Base-by-base conservation (phyloP, 2,113 vertebrate species). In the Chrysochloris asiatica region DNA sequence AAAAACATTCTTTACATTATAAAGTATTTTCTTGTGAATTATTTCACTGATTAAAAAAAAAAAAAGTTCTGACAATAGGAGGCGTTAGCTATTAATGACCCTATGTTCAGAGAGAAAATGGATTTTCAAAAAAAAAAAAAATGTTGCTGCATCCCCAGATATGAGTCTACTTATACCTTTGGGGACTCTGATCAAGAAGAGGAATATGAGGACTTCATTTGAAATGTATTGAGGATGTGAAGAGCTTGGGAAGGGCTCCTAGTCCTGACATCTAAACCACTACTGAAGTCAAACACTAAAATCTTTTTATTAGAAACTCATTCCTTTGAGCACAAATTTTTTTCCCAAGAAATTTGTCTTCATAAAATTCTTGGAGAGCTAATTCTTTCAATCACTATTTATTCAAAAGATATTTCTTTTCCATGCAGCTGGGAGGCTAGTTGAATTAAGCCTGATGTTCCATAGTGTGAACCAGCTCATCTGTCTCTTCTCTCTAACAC, bases 181-280 rank as follows among this genome's bases (percentile, higher is more conserved):
- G 11, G 14, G 6, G 17, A 4, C 54, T 6, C 6, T 0, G 3
- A 8, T 26, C 11, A 47, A 22, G 47, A 21, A 41, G 16, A 21
- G 24, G 61, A 4, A 7, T 5, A 0, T 1, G n/a, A 45, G 10
- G 19, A 10, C 26, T 28, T 54, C 8, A 0, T 0, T 8, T 17
- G 3, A 21, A 0, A 33, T 7, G 21, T 6, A 28, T 28, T 22
- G n/a, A 54, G 21, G 16, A 3, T 3, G 11, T 41, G 50, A 28
- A 28, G 73, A 47, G n/a, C 26, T 30, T 14, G 14, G 65, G 33
- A 26, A 52, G 3, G 30, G 14, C 6, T 38, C 9, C 3, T 3
- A 3, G 24, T 24, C 13, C 48, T 22, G 8, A 2, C 6, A 9
- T 36, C 75, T 26, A 43, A 13, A 38, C 50, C 38, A 67, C 33